Evolutionary conservation across 1,140 invertebrate genomes (phyloP).

Genomic region (Whitmania pigra): DNA sequence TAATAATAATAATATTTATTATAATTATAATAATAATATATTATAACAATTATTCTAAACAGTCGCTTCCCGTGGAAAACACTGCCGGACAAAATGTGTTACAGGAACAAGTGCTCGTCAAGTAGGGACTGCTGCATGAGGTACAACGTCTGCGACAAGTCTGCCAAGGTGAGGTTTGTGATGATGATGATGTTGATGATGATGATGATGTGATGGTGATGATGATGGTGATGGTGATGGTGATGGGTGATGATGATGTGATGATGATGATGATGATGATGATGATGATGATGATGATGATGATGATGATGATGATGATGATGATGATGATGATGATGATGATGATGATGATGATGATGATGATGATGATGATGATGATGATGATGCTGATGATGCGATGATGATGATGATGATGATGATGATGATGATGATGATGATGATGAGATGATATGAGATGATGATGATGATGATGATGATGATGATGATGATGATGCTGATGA

Average conservation of each 20-base stretch:
- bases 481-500: neutral
- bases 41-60: neutral
- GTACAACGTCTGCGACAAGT: slow-evolving; percentile 16
- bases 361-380: neutral
- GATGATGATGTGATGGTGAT: slow-evolving; percentile 2
- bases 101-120: neutral
- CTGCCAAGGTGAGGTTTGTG: slow-evolving; percentile 8
- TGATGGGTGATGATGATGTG: neutral
- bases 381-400: slow-evolving; percentile 5
- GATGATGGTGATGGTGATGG: slow-evolving; percentile 1
- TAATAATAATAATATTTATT: neutral
- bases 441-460: slow-evolving; percentile 7
- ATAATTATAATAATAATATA: neutral
- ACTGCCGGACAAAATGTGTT: slow-evolving; percentile 8
- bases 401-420: too few species aligned
- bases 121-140: slow-evolving; percentile 10
- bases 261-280: slow-evolving; percentile 1
- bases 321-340: neutral
- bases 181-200: neutral
- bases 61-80: slow-evolving; percentile 10
- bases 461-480: slow-evolving; percentile 11
- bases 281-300: slow-evolving; percentile 12
- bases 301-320: slow-evolving; percentile 3
- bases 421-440: too few species aligned
- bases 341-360: neutral